Percentiles rank a stretch among this genome's conserved stretches.
Conservation (phyloP, 1,140 invertebrate species). For the Laupala kohalensis region DNA sequence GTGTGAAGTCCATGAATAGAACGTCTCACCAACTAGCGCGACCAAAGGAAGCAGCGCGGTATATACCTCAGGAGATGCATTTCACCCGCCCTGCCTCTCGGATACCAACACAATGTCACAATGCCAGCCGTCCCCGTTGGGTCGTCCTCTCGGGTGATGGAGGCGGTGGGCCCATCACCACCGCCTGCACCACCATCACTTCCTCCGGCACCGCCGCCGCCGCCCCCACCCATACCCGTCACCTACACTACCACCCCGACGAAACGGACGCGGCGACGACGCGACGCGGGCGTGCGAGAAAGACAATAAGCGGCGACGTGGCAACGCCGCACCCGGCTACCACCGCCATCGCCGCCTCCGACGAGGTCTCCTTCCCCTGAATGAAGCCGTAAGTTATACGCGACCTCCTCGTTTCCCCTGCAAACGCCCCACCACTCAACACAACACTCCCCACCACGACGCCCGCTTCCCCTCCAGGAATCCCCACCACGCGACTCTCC, state of each 20-base stretch:
- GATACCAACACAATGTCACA: too few relatives aligned
- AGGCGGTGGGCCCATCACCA: too few relatives aligned
- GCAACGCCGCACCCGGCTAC: neutral
- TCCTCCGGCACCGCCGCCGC: too few relatives aligned
- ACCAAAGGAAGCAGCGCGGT: too few relatives aligned
- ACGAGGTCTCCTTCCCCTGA: neutral
- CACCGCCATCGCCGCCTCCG: neutral
- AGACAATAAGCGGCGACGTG: neutral
- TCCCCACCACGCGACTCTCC: neutral
- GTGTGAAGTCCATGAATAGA: too few relatives aligned
- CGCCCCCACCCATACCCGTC: neutral
- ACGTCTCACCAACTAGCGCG: too few relatives aligned
- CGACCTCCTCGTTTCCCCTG: neutral
- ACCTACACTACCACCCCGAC: too few relatives aligned
- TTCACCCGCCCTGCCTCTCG: too few relatives aligned
- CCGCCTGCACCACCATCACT: neutral
- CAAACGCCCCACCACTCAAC: neutral
- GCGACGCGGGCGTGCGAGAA: neutral
- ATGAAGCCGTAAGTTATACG: neutral
- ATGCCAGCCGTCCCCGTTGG: too few relatives aligned
- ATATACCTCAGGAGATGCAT: too few relatives aligned
- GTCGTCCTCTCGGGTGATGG: too few relatives aligned
- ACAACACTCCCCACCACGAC: neutral
- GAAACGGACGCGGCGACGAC: too few relatives aligned
- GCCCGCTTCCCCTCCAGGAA: neutral